Evolutionary conservation across 2,888 invertebrate genomes (phyloP).

Genomic region (Brachypterus glaber): DNA sequence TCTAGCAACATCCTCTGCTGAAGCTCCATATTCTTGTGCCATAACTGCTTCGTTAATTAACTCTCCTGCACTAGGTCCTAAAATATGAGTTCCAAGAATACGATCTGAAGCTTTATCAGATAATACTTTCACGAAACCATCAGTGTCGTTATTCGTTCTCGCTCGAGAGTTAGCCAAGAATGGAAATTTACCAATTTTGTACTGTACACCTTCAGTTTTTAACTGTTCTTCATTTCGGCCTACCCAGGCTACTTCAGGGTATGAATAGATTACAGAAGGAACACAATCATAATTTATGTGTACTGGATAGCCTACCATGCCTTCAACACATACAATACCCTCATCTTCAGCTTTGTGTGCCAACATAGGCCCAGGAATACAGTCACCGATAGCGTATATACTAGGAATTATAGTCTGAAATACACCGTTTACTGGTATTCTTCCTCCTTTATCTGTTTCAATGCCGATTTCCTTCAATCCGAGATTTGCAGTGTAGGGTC

Average conservation of each 20-base stretch:
- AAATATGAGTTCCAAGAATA: no score
- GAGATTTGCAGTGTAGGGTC: constrained; percentile 82
- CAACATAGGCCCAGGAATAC: constrained; percentile 96
- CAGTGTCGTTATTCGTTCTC: constrained; percentile 93
- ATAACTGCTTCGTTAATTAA: no score
- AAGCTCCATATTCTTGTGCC: no score
- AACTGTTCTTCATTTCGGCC: constrained; percentile 88
- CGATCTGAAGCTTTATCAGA: constrained; percentile 20
- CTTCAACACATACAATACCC: constrained; percentile 47
- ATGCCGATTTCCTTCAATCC: constrained; percentile 88
- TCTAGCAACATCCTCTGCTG: no score
- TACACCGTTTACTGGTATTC: constrained; percentile 87
- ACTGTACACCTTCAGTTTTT: constrained; percentile 84
- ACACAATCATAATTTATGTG: constrained; percentile 99
- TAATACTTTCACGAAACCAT: constrained; percentile 93
- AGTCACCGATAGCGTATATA: constrained; percentile 95
- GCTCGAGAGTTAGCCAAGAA: constrained; percentile 95
- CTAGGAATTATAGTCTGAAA: constrained; percentile 90
- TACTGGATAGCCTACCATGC: constrained; percentile 68
- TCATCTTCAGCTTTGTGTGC: constrained; percentile 99
- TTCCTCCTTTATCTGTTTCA: constrained; percentile 81
- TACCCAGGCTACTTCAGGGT: constrained; percentile 98
- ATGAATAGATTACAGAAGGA: constrained; percentile 97
- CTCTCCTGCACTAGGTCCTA: no score
- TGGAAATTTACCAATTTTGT: constrained; percentile 95